Percentiles rank a stretch among this genome's conserved stretches.
Conservation (phyloP, 2,888 invertebrate genomes). For the Andrena fulva region DNA sequence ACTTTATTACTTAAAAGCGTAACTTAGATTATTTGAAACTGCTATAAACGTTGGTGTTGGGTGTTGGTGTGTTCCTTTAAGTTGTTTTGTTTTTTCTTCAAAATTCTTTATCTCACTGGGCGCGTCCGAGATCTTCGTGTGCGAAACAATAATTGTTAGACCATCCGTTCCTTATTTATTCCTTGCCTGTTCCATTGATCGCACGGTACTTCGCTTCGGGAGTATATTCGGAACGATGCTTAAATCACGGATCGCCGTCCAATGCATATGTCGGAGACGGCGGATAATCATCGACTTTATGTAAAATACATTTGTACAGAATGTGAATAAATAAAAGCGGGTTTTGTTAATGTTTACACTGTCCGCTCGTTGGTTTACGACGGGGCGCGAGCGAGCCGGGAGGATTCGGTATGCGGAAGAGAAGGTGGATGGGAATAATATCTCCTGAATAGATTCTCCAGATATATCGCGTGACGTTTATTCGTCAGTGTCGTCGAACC, state of each 20-base stretch:
- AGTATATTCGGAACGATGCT: constrained; percentile 24
- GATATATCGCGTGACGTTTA: background rate
- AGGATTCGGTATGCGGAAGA: too few species aligned
- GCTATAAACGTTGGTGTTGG: constrained; percentile 55
- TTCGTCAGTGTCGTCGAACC: too few species aligned
- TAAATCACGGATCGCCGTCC: constrained; percentile 22
- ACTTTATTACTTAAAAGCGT: background rate
- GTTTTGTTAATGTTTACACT: constrained; percentile 74
- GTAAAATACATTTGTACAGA: constrained; percentile 85
- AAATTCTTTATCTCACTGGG: background rate
- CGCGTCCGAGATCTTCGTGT: background rate
- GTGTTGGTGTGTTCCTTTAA: constrained; percentile 12
- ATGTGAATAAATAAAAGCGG: constrained; percentile 83
- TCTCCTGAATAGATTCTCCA: too few species aligned
- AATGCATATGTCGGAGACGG: constrained; percentile 47
- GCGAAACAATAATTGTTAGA: background rate
- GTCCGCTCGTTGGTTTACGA: constrained; percentile 4
- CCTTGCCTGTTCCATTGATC: background rate
- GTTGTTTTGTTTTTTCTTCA: background rate
- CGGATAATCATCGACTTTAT: constrained; percentile 76
- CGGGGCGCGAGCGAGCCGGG: background rate
- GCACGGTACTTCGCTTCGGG: background rate
- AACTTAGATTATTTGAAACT: constrained; percentile 28
- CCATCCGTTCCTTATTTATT: background rate
- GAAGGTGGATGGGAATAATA: too few species aligned